Conservation (phyloP, 2,113 vertebrate species). For the Festucalex cinctus region DNA sequence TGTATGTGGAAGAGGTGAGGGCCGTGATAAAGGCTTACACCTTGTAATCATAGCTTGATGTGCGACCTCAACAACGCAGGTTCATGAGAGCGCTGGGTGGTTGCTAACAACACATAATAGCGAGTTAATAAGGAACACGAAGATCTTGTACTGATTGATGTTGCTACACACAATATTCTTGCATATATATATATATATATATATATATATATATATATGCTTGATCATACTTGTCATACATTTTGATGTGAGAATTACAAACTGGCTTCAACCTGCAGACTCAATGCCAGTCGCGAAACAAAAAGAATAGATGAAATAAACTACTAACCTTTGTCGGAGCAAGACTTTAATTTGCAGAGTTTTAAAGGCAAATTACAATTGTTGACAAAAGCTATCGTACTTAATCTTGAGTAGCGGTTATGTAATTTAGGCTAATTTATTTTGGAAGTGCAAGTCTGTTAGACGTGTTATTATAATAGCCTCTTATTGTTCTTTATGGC, state of each 20-base stretch:
- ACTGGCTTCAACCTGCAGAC: neutral
- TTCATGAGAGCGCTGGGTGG: neutral
- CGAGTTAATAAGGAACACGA: neutral
- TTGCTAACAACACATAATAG: neutral
- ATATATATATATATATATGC: neutral
- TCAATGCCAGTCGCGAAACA: neutral
- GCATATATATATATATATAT: neutral
- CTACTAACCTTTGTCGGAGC: neutral
- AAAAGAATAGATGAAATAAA: neutral
- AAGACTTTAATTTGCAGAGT: neutral
- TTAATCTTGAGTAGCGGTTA: neutral
- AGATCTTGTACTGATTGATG: neutral
- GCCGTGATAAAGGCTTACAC: conserved; percentile 53
- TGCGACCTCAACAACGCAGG: conserved; percentile 44
- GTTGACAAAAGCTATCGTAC: neutral
- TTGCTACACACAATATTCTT: neutral
- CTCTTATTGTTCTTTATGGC: neutral
- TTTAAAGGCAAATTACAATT: neutral
- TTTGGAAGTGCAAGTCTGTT: neutral
- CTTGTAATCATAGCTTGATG: conserved; percentile 64
- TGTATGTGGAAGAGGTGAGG: conserved; percentile 50
- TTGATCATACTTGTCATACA: neutral
- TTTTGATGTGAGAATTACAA: neutral
- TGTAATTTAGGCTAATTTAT: neutral
- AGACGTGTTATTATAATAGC: no score